These are phyloP conservation scores for Nanger granti DNA, from an alignment of 2,113 vertebrate species.

Conservation along the genomic window DNA sequence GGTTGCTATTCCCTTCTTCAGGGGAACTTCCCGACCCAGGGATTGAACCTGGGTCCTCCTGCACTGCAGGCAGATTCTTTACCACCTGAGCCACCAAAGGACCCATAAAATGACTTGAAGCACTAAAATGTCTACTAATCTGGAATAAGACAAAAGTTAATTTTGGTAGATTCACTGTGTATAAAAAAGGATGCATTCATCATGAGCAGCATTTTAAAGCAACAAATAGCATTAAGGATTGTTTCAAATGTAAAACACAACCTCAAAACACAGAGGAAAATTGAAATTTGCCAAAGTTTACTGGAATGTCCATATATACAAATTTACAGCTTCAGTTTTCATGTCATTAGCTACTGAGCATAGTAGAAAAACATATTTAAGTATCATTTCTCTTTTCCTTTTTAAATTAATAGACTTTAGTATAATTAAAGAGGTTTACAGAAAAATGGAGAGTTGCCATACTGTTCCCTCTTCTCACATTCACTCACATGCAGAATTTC, in stretches of 20 bases:
- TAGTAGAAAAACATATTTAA: not conserved
- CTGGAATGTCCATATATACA: not conserved
- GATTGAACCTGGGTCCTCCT: not conserved
- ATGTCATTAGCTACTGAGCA: not conserved
- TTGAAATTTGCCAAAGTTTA: not conserved
- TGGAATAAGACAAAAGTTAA: not conserved
- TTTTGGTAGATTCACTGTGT: not conserved
- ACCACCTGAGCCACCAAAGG: not conserved
- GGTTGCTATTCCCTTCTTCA: not conserved
- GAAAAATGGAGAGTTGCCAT: not conserved
- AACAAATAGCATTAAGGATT: not conserved
- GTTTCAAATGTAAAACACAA: not conserved
- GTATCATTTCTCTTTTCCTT: not conserved
- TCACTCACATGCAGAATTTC: not conserved
- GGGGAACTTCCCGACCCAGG: not conserved
- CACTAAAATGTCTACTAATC: not conserved
- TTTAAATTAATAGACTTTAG: not conserved
- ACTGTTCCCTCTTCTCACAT: not conserved
- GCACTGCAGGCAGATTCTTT: not conserved
- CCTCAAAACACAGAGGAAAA: not conserved
- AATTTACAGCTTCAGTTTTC: not conserved
- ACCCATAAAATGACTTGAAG: not conserved
- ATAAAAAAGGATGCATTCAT: not conserved
- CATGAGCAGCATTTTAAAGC: not conserved
- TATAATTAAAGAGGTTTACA: not conserved